Evolutionary conservation across 2,888 invertebrate species (phyloP).

Genomic region (Elmis aenea): DNA sequence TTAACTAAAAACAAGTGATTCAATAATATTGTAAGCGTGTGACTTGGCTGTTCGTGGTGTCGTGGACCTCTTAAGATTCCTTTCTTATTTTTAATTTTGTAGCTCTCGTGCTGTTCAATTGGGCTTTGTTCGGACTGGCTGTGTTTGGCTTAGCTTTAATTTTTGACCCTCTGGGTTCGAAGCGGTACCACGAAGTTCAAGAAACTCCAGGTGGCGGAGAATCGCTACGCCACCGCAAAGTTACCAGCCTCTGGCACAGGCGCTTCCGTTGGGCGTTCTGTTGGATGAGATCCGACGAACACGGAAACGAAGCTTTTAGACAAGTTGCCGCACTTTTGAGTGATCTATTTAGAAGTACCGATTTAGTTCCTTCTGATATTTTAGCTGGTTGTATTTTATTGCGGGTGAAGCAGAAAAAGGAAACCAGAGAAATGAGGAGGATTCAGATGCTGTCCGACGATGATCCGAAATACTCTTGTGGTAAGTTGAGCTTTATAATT

Average conservation of each 20-base stretch:
- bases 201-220: conserved; percentile 57
- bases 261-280: conserved; percentile 70
- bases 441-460: conserved; percentile 60
- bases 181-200: conserved; percentile 56
- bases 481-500: conserved; percentile 39
- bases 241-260: conserved; percentile 68
- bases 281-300: conserved; percentile 67
- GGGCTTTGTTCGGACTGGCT: conserved; percentile 70
- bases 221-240: conserved; percentile 62
- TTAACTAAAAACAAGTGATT: no score
- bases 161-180: conserved; percentile 76
- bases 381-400: conserved; percentile 84
- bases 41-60: no score
- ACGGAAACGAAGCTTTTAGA: conserved; percentile 72
- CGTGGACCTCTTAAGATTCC: no score
- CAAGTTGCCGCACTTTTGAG: conserved; percentile 74
- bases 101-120: conserved; percentile 76
- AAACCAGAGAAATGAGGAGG: conserved; percentile 65
- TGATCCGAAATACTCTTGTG: conserved; percentile 62
- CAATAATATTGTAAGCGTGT: no score
- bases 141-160: conserved; percentile 72
- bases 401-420: conserved; percentile 68
- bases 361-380: conserved; percentile 83
- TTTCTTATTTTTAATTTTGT: no score
- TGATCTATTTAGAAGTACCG: conserved; percentile 76